Conservation (phyloP, 92 coral and sea anemone species). For the Plumapathes pennacea region DNA sequence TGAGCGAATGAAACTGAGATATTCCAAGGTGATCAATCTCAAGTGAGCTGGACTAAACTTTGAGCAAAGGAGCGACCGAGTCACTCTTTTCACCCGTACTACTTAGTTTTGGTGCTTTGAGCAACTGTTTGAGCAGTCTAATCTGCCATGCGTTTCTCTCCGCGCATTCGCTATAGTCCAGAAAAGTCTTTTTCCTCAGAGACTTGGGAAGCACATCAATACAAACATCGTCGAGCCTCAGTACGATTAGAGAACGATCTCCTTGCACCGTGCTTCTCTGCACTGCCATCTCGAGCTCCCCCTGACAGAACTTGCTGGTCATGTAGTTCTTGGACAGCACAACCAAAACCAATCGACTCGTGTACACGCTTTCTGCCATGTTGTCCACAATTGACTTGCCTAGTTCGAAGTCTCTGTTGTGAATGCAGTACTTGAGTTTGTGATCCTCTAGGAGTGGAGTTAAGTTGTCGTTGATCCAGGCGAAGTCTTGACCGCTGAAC, state of each 20-base stretch:
- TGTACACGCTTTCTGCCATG: conserved; percentile 52
- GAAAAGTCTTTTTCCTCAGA: conserved; percentile 19
- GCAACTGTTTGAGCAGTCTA: too few species aligned
- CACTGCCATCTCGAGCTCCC: conserved; percentile 46
- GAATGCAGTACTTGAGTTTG: conserved; percentile 33
- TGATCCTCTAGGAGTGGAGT: conserved; percentile 33
- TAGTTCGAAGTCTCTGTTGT: conserved; percentile 52
- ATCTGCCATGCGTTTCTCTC: conserved; percentile 37
- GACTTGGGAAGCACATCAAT: conserved; percentile 23
- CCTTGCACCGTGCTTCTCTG: conserved; percentile 18
- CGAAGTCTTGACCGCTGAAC: conserved; percentile 37
- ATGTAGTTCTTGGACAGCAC: conserved; percentile 41
- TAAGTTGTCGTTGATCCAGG: conserved; percentile 36
- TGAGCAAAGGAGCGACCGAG: too few species aligned
- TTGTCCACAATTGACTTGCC: conserved; percentile 44
- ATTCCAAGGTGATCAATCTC: too few species aligned
- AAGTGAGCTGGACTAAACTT: too few species aligned
- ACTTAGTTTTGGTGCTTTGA: too few species aligned
- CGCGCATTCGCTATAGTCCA: conserved; percentile 29
- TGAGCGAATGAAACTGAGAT: too few species aligned
- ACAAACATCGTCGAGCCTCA: conserved; percentile 27
- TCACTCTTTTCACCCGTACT: too few species aligned
- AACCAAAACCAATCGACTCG: conserved; percentile 31
- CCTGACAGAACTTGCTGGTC: conserved; percentile 46
- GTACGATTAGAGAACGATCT: conserved; percentile 21